These are phyloP conservation scores for Serilophus lunatus DNA, from an alignment of 2,113 vertebrate species.

Conservation along the genomic window DNA sequence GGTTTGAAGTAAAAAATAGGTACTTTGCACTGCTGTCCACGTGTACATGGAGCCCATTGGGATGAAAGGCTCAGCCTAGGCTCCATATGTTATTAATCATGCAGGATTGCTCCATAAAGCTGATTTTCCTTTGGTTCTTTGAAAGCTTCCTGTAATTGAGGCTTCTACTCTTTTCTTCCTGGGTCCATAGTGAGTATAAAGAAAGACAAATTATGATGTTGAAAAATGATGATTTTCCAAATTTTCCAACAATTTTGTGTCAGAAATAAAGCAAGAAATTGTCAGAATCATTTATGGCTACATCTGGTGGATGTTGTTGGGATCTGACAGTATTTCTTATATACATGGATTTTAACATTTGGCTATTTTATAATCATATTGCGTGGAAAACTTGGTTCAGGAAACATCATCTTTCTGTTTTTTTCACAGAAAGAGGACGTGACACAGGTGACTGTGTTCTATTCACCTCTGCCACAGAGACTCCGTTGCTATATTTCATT, in stretches of 20 bases:
- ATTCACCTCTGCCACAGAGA: neutral
- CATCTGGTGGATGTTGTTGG: neutral
- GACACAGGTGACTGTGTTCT: neutral
- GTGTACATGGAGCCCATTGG: neutral
- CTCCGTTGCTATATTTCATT: neutral
- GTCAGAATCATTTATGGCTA: conserved; percentile 45
- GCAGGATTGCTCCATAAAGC: conserved; percentile 30
- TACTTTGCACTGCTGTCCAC: conserved; percentile 34
- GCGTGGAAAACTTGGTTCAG: neutral
- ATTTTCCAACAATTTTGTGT: conserved; percentile 38
- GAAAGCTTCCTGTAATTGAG: conserved; percentile 32
- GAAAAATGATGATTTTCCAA: conserved; percentile 55
- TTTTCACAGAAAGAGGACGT: neutral
- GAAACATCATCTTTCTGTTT: neutral
- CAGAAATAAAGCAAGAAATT: conserved; percentile 34
- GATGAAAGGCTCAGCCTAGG: conserved; percentile 14
- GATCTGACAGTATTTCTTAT: neutral
- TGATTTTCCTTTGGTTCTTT: conserved; percentile 29
- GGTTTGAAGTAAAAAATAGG: conserved; percentile 1
- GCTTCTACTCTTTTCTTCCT: conserved; percentile 35
- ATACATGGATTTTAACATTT: neutral
- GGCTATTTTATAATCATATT: conserved; percentile 25
- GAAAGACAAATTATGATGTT: conserved; percentile 53
- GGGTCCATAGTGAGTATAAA: neutral
- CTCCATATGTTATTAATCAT: conserved; percentile 34